These are phyloP conservation scores for Mormyrus proboscirostris DNA, from an alignment of 2,797 vertebrate genomes.

Conservation along the genomic window DNA sequence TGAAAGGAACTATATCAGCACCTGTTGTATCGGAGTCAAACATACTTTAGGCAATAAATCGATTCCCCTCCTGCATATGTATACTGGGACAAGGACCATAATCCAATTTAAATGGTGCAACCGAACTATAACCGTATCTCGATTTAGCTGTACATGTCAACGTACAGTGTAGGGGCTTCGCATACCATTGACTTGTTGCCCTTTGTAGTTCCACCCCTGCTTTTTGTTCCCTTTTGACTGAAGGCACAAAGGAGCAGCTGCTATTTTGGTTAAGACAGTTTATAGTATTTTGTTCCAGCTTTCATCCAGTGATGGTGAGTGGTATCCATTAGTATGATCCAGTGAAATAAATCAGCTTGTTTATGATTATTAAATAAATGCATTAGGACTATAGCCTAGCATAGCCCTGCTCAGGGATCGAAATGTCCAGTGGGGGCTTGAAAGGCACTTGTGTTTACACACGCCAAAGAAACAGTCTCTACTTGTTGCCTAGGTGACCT, in stretches of 20 bases:
- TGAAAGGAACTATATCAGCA: background rate
- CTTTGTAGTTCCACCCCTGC: background rate
- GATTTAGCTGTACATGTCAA: background rate
- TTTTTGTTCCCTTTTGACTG: background rate
- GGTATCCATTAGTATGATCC: background rate
- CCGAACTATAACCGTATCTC: background rate
- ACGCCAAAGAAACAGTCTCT: background rate
- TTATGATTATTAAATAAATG: background rate
- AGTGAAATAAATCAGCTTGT: background rate
- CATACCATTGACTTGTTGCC: background rate
- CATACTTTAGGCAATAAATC: background rate
- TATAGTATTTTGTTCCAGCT: background rate
- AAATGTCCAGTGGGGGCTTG: background rate
- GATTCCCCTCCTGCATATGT: background rate
- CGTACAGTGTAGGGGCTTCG: background rate
- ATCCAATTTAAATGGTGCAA: background rate
- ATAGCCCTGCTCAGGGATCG: background rate
- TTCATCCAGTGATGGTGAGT: background rate
- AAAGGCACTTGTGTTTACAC: background rate
- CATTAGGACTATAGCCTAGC: background rate
- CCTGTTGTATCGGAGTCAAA: background rate
- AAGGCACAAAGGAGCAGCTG: background rate
- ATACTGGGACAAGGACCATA: background rate
- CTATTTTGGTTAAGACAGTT: background rate
- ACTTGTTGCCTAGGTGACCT: background rate